phyloP scores from a whole-genome alignment of 2,888 invertebrate species.

The Nomada fucata region DNA sequence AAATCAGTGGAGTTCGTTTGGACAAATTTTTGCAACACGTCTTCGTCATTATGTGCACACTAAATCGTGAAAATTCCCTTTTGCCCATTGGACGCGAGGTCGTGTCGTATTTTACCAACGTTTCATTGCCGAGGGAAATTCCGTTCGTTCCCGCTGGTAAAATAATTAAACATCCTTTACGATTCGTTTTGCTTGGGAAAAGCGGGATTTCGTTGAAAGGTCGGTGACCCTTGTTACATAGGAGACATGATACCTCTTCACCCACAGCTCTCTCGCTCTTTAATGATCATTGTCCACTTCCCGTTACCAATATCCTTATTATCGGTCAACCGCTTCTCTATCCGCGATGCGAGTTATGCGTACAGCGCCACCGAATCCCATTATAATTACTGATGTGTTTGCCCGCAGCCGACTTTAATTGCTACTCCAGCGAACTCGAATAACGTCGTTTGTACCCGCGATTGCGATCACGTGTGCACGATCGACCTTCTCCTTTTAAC shows the following conservation, averaged over 20 bases:
- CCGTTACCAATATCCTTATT: constrained; percentile 78
- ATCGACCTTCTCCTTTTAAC: not conserved
- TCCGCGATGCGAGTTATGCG: constrained; percentile 35
- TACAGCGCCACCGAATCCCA: constrained; percentile 43
- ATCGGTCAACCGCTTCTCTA: constrained; percentile 65
- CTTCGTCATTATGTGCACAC: too few relatives aligned
- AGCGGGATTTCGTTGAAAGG: constrained; percentile 46
- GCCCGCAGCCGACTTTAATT: constrained; percentile 56
- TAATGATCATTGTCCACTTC: constrained; percentile 77
- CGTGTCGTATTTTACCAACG: not conserved
- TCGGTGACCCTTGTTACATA: constrained; percentile 58
- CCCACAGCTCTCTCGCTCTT: constrained; percentile 61
- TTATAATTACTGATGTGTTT: constrained; percentile 54
- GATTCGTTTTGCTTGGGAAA: not conserved
- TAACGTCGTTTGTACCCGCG: constrained; percentile 31
- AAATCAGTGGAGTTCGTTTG: too few relatives aligned
- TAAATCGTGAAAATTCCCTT: too few relatives aligned
- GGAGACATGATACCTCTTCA: constrained; percentile 66
- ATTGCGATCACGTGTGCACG: constrained; percentile 27
- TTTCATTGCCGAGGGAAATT: not conserved
- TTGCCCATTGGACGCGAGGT: too few relatives aligned
- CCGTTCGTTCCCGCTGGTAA: not conserved
- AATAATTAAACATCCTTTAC: constrained; percentile 9
- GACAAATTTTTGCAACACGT: too few relatives aligned
- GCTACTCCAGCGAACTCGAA: constrained; percentile 26